Evolutionary conservation across 2,888 invertebrate genomes (phyloP).

Genomic region (Chalcosyrphus nemorum): DNA sequence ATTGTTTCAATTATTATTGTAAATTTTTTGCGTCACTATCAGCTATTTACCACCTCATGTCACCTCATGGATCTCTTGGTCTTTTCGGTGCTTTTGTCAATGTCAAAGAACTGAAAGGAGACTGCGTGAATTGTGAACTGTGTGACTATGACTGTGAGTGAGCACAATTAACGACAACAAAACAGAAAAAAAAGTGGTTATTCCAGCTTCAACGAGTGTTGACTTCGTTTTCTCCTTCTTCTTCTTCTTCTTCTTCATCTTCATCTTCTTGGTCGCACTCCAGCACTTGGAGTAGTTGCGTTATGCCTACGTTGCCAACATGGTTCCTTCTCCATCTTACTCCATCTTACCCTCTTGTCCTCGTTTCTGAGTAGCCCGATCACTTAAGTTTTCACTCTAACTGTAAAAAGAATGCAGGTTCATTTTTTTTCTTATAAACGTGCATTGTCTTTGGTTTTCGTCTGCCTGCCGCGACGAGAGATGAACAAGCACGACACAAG

Average conservation of each 20-base stretch:
- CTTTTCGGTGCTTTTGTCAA: conserved; percentile 19
- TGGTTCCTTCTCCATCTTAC: background rate
- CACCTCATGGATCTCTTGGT: conserved; percentile 23
- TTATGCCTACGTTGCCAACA: conserved; percentile 30
- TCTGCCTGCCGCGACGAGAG: conserved; percentile 39
- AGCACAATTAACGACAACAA: conserved; percentile 47
- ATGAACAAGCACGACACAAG: conserved; percentile 39
- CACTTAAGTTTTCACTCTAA: conserved; percentile 57
- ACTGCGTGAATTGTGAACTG: conserved; percentile 17
- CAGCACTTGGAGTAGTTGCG: conserved; percentile 14
- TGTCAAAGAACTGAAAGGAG: conserved; percentile 54
- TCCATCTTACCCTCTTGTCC: conserved; percentile 2
- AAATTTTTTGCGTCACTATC: background rate
- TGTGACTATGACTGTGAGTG: conserved; percentile 30
- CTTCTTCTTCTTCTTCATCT: conserved; percentile 20
- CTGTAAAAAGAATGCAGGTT: conserved; percentile 67
- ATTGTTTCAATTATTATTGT: background rate
- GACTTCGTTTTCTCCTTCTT: conserved; percentile 37
- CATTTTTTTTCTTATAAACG: conserved; percentile 51
- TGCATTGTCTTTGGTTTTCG: conserved; percentile 56
- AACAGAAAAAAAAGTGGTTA: conserved; percentile 70
- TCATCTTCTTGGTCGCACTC: conserved; percentile 17
- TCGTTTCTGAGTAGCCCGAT: conserved; percentile 38
- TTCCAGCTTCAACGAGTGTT: conserved; percentile 57
- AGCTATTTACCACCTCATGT: background rate